Conservation (phyloP, 2,888 invertebrate genomes). For the Atethmia centrago region DNA sequence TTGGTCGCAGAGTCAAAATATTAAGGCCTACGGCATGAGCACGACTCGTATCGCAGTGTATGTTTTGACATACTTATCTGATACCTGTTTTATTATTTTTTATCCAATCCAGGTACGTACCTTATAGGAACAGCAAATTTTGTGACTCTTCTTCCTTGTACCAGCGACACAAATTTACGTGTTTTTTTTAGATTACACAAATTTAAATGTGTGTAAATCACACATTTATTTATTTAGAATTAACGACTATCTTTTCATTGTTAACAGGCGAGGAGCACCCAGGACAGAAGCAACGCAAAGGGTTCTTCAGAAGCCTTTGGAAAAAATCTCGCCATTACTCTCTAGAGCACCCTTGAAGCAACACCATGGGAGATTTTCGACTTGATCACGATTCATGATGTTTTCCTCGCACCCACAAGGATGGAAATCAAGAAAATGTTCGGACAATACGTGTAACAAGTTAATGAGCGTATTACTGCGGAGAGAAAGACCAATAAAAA, state of each 20-base stretch:
- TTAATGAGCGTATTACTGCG: slow-evolving; percentile 34
- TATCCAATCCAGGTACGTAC: background rate
- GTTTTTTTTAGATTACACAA: too few relatives aligned
- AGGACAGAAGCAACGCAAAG: slow-evolving; percentile 95
- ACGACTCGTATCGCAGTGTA: background rate
- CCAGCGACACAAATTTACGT: background rate
- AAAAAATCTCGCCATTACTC: slow-evolving; percentile 96
- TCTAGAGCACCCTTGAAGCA: slow-evolving; percentile 94
- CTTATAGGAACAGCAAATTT: background rate
- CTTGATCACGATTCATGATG: slow-evolving; percentile 39
- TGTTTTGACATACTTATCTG: background rate
- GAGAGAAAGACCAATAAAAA: slow-evolving; percentile 39
- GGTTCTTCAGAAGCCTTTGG: slow-evolving; percentile 97
- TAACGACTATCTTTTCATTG: slow-evolving; percentile 64
- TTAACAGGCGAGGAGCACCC: slow-evolving; percentile 92
- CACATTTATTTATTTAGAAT: too few relatives aligned
- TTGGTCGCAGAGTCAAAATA: background rate
- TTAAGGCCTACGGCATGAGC: background rate
- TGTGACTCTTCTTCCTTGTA: background rate
- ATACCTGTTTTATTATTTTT: background rate
- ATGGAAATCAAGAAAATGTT: slow-evolving; percentile 41
- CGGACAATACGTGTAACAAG: slow-evolving; percentile 31
- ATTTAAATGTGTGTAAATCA: too few relatives aligned
- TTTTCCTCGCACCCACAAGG: slow-evolving; percentile 42
- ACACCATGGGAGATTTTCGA: slow-evolving; percentile 52